Evolutionary conservation across 1,140 invertebrate genomes (phyloP), one percentile per base, ranked within the genome.

Genomic region (Lanistes nyassanus): DNA sequence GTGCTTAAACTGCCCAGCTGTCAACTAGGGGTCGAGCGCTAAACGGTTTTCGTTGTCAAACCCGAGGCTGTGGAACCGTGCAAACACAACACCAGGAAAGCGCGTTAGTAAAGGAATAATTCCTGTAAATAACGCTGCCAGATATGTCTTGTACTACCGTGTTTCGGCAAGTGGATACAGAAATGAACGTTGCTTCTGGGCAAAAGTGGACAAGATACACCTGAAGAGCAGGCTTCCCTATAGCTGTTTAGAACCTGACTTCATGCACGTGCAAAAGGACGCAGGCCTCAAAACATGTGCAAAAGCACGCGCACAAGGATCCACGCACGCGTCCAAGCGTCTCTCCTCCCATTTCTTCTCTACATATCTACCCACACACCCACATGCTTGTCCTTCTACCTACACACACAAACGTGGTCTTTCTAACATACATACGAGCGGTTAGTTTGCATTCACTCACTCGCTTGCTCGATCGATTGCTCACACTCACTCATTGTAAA

Each of bases 321-420:
- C 19, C 62, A 65, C 62, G 39, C 62, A 65, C 62, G 39, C 62
- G 26, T 36, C 34, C 62, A 65, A 29, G 39, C 62, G 26, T 36
- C 34, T 13, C 34, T 42, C 39, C 37, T 21, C 34, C 23, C 3
- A 42, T 42, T 21, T 23, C 23, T 23, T 42, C 65, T 3, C 47
- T 26, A 68, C 39, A 68, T 26, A 68, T 39, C 19, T 39, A 66
- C 31, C 36, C 65, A 66, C 65, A 66, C 62, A 65, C 31, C 34
- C 62, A 65, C 62, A 65, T 36, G 39, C 62, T 36, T 36, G 23
- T 36, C 13, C 62, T 36, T 36, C 13, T 36, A 65, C 62, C 13
- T 36, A 65, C 62, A 34, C 65, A 66, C 65, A 39, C 65, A 66
- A 36, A 23, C 34, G 21, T 23, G 36, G 23, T 21, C 36, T 11